Evolutionary conservation across 2,888 invertebrate genomes (phyloP), one percentile per base, ranked within the genome.

Genomic region (Diarsia mendica): DNA sequence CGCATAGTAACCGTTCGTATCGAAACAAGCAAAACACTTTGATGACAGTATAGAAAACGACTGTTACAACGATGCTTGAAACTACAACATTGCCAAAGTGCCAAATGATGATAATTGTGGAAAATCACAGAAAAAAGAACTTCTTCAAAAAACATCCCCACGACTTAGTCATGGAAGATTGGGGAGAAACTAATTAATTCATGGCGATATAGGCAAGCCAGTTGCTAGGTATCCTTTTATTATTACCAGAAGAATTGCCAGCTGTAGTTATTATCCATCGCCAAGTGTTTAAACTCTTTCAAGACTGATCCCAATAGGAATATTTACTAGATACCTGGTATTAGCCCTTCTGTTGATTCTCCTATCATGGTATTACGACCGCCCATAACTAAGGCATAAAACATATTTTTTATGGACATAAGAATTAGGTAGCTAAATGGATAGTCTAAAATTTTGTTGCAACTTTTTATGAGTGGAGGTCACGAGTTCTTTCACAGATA

Each of bases 331-430:
- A 49, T 28, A 3, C 15, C 15, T 11, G n/a, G 1, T 55, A 67
- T 2, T 48, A 44, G 15, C 11, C 46, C 82, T 82, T 80, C 76
- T 82, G 64, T 33, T 4, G 3, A 8, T 51, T n/a, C 33, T 18
- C 61, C 6, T 13, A n/a, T 4, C 9, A 18, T 20, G 72, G 48
- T 44, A 23, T 79, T 85, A 82, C 71, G 71, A 58, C 68, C 70
- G 61, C 46, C 85, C 65, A 74, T 84, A 75, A 78, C 83, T 71
- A 69, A 63, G 51, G 60, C 66, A 84, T 85, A 80, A 86, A 83
- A 83, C 84, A 85, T 84, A 86, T 86, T 80, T 85, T 85, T 86
- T 85, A 83, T 84, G 76, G 72, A 66, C 80, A 81, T 81, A 85
- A 80, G 80, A 83, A 85, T 86, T 86, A 86, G 78, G 80, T 84